Evolutionary conservation across 1,140 invertebrate species (phyloP).

Genomic region (Brachionus paranguensis): DNA sequence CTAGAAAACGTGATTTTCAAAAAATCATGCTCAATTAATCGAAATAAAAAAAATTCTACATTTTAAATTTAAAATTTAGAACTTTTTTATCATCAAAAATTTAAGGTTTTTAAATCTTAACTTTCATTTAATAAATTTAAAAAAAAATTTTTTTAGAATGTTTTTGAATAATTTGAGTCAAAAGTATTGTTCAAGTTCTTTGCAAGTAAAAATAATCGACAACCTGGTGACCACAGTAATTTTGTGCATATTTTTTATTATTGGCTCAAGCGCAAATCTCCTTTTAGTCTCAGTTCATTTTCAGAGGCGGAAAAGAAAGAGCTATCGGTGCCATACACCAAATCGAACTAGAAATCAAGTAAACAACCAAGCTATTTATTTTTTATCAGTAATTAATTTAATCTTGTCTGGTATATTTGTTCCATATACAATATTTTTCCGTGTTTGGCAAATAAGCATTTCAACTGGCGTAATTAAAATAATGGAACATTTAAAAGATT

Average conservation of each 20-base stretch:
- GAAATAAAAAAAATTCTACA: no score
- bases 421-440: constrained; percentile 23
- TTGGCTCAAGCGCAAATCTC: background rate
- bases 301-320: background rate
- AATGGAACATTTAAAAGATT: constrained; percentile 32
- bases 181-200: background rate
- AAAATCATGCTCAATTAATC: no score
- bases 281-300: background rate
- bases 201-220: background rate
- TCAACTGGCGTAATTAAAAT: background rate
- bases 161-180: background rate
- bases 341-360: constrained; percentile 11
- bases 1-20: no score
- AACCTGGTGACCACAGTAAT: background rate
- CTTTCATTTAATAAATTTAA: no score
- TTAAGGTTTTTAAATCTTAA: no score
- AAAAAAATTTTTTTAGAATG: background rate
- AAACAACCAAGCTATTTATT: background rate
- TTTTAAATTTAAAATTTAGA: no score
- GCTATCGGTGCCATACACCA: background rate
- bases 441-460: background rate
- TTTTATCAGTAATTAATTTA: background rate
- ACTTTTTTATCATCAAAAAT: no score
- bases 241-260: background rate
- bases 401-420: background rate